Evolutionary conservation across 2,113 vertebrate genomes (phyloP).

Genomic region (Phalacrocorax pelagicus): DNA sequence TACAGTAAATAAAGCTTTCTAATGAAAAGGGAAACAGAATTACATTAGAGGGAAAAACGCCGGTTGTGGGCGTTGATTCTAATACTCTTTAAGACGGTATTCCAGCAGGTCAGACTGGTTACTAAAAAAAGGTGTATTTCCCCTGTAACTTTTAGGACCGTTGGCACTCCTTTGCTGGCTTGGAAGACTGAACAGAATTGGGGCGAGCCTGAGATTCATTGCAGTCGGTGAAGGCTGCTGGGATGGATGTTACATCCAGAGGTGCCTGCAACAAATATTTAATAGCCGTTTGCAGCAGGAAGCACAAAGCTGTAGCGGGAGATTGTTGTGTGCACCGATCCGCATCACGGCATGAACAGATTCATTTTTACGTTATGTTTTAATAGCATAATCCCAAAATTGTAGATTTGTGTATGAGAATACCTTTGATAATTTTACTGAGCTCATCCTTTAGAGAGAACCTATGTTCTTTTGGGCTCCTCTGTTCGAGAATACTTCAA

Average conservation of each 20-base stretch:
- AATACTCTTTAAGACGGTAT: neutral
- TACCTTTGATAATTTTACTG: neutral
- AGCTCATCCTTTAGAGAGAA: neutral
- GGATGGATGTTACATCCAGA: neutral
- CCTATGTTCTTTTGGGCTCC: neutral
- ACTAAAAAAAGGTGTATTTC: accelerated
- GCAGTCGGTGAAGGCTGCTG: neutral
- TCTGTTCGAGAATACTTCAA: neutral
- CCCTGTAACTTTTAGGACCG: accelerated
- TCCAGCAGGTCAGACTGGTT: neutral
- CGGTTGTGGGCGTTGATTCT: neutral
- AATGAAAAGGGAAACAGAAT: neutral
- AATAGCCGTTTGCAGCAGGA: neutral
- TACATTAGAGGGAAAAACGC: neutral
- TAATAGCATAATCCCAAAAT: neutral
- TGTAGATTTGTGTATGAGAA: neutral
- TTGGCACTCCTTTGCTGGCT: neutral
- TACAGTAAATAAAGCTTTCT: neutral
- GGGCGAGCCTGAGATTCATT: no score
- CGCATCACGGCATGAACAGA: neutral
- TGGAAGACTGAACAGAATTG: accelerated
- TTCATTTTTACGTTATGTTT: neutral
- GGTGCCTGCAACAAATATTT: neutral
- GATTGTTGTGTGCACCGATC: neutral
- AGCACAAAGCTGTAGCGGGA: neutral